Evolutionary conservation across 2,797 vertebrate genomes (phyloP).

Genomic region (Hydrophis major): DNA sequence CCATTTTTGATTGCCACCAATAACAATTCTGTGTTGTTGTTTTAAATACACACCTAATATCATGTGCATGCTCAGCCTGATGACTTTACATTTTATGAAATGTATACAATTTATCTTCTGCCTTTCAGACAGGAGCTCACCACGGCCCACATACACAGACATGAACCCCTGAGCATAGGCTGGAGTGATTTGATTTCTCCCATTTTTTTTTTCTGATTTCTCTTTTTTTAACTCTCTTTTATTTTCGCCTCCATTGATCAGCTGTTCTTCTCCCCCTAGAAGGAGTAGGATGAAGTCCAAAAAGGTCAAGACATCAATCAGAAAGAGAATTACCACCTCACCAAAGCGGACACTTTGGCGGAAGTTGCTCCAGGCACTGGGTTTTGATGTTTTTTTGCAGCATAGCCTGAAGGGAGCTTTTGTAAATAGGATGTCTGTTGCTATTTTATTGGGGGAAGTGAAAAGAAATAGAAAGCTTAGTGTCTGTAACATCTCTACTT

Average conservation of each 20-base stretch:
- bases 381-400: neutral
- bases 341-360: neutral
- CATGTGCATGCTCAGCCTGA: too few relatives aligned
- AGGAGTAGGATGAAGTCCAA: neutral
- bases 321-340: neutral
- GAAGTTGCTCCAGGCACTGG: neutral
- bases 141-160: neutral
- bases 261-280: neutral
- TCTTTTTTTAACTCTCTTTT: neutral
- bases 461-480: neutral
- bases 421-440: conserved; percentile 12
- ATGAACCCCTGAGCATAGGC: neutral
- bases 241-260: neutral
- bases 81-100: too few relatives aligned
- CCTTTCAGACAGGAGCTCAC: too few relatives aligned
- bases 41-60: too few relatives aligned
- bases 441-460: neutral
- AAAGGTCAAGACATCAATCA: conserved; percentile 10
- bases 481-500: neutral
- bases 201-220: neutral
- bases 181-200: neutral
- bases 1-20: too few relatives aligned
- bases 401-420: conserved; percentile 8
- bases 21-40: too few relatives aligned
- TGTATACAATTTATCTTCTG: too few relatives aligned